phyloP scores from a whole-genome alignment of 2,113 vertebrate genomes.

The Oreochromis niloticus region DNA sequence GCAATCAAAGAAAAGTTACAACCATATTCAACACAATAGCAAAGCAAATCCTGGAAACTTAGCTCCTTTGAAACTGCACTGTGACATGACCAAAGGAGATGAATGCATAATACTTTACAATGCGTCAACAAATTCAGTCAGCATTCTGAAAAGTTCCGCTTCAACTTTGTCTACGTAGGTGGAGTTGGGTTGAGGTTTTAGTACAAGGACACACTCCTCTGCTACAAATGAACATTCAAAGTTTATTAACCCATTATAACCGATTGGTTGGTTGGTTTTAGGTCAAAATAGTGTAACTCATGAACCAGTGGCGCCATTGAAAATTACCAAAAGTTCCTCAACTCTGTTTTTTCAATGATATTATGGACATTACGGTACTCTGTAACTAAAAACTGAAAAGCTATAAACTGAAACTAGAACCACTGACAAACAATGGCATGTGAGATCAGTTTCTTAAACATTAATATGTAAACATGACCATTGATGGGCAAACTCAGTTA shows the following conservation, averaged over 20 bases:
- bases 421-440: background rate
- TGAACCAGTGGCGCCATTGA: background rate
- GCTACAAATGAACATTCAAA: background rate
- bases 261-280: background rate
- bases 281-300: rapidly evolving
- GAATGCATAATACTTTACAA: background rate
- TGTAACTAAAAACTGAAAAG: background rate
- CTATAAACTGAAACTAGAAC: background rate
- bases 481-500: background rate
- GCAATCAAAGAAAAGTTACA: background rate
- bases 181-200: background rate
- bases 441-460: background rate
- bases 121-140: background rate
- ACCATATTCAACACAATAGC: background rate
- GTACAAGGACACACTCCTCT: background rate
- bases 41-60: background rate
- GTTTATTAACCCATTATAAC: background rate
- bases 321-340: background rate
- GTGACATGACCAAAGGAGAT: background rate
- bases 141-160: background rate
- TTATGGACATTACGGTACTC: background rate
- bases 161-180: background rate
- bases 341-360: background rate
- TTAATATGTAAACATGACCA: background rate
- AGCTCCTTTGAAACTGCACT: background rate